Evolutionary conservation across 2,797 vertebrate genomes (phyloP), one percentile per base, ranked within the genome.

Genomic region (Neomorphus geoffroyi): DNA sequence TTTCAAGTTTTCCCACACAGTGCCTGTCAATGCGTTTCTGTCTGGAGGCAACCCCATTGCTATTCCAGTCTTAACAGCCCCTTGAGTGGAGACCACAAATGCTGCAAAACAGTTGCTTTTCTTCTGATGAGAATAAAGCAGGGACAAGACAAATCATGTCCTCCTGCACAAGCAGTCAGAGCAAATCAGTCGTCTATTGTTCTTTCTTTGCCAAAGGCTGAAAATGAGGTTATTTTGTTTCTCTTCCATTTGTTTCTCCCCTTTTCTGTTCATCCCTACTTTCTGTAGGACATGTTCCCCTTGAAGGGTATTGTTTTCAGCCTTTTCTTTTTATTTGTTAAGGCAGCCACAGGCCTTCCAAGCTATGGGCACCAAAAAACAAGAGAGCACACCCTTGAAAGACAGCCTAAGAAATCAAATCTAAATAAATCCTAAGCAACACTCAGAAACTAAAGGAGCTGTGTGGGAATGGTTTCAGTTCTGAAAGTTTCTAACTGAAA

Each of bases 131-230:
- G 39, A 92, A 66, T 84, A 81, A 75, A 93, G 33, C 21, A 72
- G 8, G 41, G 50, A 93, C 80, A 88, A 90, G 82, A 92, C 33
- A 95, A 90, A 92, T 86, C 69, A 84, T 19, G 50, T 86, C 45
- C 69, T 91, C 19, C 51, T 62, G 70, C 62, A 79, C 23, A 78
- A 88, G 35, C 2, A 1, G n/a, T 74, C 13, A 6, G 70, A 96
- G 61, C 9, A 67, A 83, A 88, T 91, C 62, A 61, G 62, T 86
- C 26, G 30, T 41, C 28, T 74, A 83, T 82, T 90, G 77, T 82
- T 60, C 53, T 65, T 90, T 67, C 69, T 65, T 65, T 80, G 45
- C 69, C 58, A 83, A 90, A 88, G 51, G 28, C 79, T 71, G 33
- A 89, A 54, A 62, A 32, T 77, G 75, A 67, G 21, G 9, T 70